phyloP scores from a whole-genome alignment of 1,140 invertebrate species.

The Bombyx mandarina region DNA sequence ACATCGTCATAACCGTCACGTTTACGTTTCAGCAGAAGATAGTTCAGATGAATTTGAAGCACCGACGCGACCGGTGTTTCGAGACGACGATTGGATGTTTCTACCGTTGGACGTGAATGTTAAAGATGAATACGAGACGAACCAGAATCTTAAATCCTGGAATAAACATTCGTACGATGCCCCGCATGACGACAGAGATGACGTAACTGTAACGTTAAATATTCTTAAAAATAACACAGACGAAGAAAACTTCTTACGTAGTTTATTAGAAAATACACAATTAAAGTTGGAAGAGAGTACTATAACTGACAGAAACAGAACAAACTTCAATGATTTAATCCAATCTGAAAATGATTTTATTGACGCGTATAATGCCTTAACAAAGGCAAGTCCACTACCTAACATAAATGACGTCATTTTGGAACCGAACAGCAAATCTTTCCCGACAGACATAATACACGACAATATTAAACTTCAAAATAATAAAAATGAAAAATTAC shows the following conservation, averaged over 20 bases:
- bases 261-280: slow-evolving; percentile 71
- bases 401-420: slow-evolving; percentile 18
- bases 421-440: neutral
- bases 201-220: slow-evolving; percentile 43
- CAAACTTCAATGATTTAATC: slow-evolving; percentile 28
- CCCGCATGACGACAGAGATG: slow-evolving; percentile 11
- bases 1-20: slow-evolving; percentile 54
- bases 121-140: slow-evolving; percentile 8
- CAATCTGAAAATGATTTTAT: slow-evolving; percentile 66
- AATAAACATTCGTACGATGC: slow-evolving; percentile 3
- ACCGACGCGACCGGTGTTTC: slow-evolving; percentile 35
- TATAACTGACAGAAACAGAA: slow-evolving; percentile 6
- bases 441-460: neutral
- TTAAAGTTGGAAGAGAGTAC: slow-evolving; percentile 13
- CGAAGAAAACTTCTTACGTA: slow-evolving; percentile 41
- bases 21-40: slow-evolving; percentile 66
- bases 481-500: slow-evolving; percentile 2
- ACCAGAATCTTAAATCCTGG: slow-evolving; percentile 2
- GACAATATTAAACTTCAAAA: neutral
- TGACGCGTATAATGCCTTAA: slow-evolving; percentile 57
- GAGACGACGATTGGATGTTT: slow-evolving; percentile 63
- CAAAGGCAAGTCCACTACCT: slow-evolving; percentile 44
- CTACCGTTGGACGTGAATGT: slow-evolving; percentile 43
- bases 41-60: slow-evolving; percentile 63
- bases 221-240: slow-evolving; percentile 35